These are phyloP conservation scores for Phrynosoma platyrhinos DNA, from an alignment of 2,113 vertebrate genomes.

Conservation along the genomic window DNA sequence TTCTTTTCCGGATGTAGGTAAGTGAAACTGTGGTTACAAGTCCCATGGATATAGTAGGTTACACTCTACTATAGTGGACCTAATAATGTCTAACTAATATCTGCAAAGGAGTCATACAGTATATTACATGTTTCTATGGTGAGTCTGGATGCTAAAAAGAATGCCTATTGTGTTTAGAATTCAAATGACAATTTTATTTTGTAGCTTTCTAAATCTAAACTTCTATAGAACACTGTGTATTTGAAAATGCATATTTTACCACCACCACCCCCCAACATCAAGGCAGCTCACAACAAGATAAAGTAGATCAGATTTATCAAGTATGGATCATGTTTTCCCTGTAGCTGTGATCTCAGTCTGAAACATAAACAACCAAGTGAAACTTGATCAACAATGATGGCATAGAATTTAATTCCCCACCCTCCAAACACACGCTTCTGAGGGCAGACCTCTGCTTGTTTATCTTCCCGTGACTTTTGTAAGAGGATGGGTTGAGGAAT, in stretches of 20 bases:
- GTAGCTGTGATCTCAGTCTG: background rate
- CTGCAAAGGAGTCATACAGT: background rate
- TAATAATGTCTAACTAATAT: background rate
- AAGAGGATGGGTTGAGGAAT: background rate
- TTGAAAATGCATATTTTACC: constrained; percentile 1
- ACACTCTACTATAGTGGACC: background rate
- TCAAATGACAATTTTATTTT: background rate
- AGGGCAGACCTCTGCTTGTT: background rate
- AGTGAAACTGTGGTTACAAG: too few species aligned
- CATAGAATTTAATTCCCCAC: background rate
- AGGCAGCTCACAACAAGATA: background rate
- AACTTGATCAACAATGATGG: background rate
- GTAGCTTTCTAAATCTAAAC: background rate
- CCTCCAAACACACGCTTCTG: background rate
- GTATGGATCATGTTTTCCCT: constrained; percentile 1
- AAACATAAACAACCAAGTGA: background rate
- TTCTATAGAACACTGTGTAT: background rate
- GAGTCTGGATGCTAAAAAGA: background rate
- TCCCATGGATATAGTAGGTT: too few species aligned
- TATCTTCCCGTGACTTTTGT: background rate
- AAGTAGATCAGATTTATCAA: background rate
- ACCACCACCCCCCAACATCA: background rate
- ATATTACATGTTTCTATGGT: background rate
- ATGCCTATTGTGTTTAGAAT: background rate
- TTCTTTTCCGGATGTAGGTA: too few species aligned